Evolutionary conservation across 2,113 vertebrate species (phyloP).

Genomic region (Coracopsis vasa): DNA sequence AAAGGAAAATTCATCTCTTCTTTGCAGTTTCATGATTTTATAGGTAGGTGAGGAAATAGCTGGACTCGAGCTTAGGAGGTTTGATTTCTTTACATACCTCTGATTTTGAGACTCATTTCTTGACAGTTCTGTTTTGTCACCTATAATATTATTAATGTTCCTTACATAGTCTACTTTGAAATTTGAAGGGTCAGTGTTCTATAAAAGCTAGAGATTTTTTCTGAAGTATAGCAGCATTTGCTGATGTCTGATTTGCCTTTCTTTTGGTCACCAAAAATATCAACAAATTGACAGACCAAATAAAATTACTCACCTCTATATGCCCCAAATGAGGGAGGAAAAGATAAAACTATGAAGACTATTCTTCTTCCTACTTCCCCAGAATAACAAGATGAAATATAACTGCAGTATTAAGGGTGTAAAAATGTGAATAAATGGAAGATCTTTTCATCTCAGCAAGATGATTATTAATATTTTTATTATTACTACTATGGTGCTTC

Average conservation of each 20-base stretch:
- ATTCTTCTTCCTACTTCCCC: neutral
- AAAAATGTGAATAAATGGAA: constrained; percentile 73
- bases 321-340: neutral
- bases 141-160: neutral
- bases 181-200: neutral
- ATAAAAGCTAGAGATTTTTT: neutral
- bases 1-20: neutral
- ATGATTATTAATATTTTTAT: constrained; percentile 68
- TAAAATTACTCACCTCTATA: rapidly evolving
- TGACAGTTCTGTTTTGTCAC: neutral
- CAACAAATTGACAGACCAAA: neutral
- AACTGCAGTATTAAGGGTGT: neutral
- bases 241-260: neutral
- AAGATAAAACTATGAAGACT: neutral
- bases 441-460: constrained; percentile 56
- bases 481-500: constrained; percentile 64
- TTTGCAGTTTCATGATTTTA: neutral
- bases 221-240: neutral
- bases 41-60: neutral
- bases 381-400: neutral
- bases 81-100: neutral
- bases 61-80: neutral
- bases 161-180: neutral
- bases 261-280: neutral
- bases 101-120: neutral